Base-by-base conservation (phyloP, 1,140 invertebrate species). In the Glomeris maerens region DNA sequence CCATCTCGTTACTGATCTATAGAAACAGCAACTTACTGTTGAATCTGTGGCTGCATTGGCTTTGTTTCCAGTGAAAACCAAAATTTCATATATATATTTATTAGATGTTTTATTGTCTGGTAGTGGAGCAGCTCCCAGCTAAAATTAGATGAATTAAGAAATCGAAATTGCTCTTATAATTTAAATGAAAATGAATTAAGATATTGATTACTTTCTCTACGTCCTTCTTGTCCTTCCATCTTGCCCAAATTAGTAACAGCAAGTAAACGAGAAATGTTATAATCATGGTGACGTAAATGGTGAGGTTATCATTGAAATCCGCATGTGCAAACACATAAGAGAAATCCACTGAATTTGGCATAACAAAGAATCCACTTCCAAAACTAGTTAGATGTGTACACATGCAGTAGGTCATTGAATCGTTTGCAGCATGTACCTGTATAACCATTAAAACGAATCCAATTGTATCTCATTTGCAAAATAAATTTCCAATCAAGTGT, bases 261-360 rank as follows among this genome's bases (percentile, higher is more conserved):
- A 73, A 53, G 52, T 72, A 75, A 10, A 74, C 49, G 5, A 62
- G 49, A 17, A 62, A 47, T 2, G 73, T 68, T 2, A 74, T 57
- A 23, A 75, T 73, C 38, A 72, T 63, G 0, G 71, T 72, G 45
- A 71, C 60, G 55, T 74, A 76, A 39, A 76, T 66, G 1, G 73
- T 74, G 2, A 72, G 64, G 59, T 76, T 76, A 57, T 72, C 71
- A 3, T 62, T 58, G 57, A 75, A 75, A 31, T 70, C 69, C n/a
- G 68, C 66, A 49, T 67, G 60, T n/a, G 65, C 65, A 62, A 74
- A 75, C 0, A 76, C 72, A 49, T 74, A 75, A 26, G 55, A 62
- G 56, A 76, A 76, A 59, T 76, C 72, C 20, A 76, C 73, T 3
- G 72, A 70, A 58, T 76, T 76, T 0, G 72, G 71, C 22, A 66